Base-by-base conservation (phyloP, 2,113 vertebrate species). In the Natator depressus region DNA sequence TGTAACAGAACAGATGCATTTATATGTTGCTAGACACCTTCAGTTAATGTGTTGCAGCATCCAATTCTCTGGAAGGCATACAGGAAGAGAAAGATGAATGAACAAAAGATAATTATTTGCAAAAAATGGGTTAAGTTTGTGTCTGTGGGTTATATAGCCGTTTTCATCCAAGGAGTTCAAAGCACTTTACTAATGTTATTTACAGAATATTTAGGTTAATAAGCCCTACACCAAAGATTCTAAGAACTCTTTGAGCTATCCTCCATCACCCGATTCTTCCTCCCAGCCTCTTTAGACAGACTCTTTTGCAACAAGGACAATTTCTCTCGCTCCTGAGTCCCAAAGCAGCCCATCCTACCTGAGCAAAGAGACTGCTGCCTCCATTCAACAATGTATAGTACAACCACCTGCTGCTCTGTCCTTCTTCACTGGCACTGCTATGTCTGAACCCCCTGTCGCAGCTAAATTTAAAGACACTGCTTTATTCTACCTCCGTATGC, bases 261-360 rank as follows among this genome's bases (percentile, higher is more conserved):
- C 31, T 79, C 87, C 10, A 12, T 42, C 47, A 81, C 31, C 10
- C 87, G 47, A 78, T 84, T 55, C 82, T 88, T 89, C 82, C 57
- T 59, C 78, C 9, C 5, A n/a, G 17, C 1, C 50, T 55, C 51
- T 20, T 80, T 53, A 75, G 8, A 55, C 53, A 82, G 19, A 22
- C 24, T 20, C 55, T 76, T 75, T 29, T 87, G 14, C 17, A 78
- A 29, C 35, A 88, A 0, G 2, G 53, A 54, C 5, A 5, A 8
- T 53, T 89, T 47, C 84, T 62, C 29, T 92, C 38, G 80, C 31
- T 38, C n/a, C 0, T 0, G 24, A 87, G 38, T 0, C 1, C 42
- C 47, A 90, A 42, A 80, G 47, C 5, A 85, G 8, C 12, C 16
- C 22, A 29, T 42, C 22, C 47, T 55, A 31, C 38, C 31, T 53